Base-by-base conservation (phyloP, 2,113 vertebrate species). In the Pelobates fuscus region DNA sequence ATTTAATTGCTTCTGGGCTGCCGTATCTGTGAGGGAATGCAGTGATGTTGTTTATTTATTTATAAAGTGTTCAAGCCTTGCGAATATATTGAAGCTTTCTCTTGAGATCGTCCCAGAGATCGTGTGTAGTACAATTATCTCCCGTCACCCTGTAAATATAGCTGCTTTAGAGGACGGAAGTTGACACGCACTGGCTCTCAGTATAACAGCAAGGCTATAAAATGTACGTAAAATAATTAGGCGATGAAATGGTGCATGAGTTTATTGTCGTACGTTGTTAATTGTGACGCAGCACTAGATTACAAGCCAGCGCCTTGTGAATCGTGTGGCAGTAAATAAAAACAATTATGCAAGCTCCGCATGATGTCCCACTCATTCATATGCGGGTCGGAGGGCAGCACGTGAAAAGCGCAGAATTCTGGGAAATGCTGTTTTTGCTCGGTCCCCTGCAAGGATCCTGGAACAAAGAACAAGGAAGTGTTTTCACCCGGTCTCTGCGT, bases 381-480 rank as follows among this genome's bases (percentile, higher is more conserved):
- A 7, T 21, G 69, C 21, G 49, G 58, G 70, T 52, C 58, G 60
- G 70, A 52, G 43, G 21, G 59, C 41, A 72, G 25, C 44, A 24
- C 23, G 14, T 1, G 43, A 52, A 18, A n/a, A 52, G 70, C 52
- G 32, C 7, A 10, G 71, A 44, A 30, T 55, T 26, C 60, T 65
- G 71, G 71, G 81, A 86, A 79, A 77, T n/a, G 78, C 30, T 84
- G 80, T 81, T 65, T 64, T 32, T n/a, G n/a, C n/a, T 5, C 17
- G 2, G 58, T 32, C 49, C 44, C 60, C 0, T 57, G 0, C 37
- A 55, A 5, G 69, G 24, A 20, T 49, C n/a, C n/a, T 1, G 58
- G 59, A 85, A 84, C 80, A 87, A 83, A 82, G 81, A 25, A 14
- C 2, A 1, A 1, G 1, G 0, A 54, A 23, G 46, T 18, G 44